Base-by-base conservation (phyloP, 2,797 vertebrate species). In the Arctocebus calabarensis region DNA sequence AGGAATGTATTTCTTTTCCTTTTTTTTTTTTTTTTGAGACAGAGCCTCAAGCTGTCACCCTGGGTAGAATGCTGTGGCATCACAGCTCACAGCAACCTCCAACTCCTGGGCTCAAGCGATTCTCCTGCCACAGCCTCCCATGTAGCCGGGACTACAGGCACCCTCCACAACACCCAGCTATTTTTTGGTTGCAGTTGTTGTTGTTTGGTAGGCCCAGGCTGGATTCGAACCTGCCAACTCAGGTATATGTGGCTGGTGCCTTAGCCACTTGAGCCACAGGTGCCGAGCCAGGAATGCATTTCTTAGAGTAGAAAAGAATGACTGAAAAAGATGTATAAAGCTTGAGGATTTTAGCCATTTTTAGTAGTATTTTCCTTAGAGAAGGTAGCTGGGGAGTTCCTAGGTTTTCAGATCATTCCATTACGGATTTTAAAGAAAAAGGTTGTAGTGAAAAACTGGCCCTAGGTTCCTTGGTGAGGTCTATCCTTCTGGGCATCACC, bases 291-390 rank as follows among this genome's bases (percentile, higher is more conserved):
- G 23, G 77, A n/a, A 83, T 16, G 81, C 61, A 92, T 68, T 85
- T 88, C 64, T 52, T 66, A 78, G 45, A 32, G 25, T 22, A 79
- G 52, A 73, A 84, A 82, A 61, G 25, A 61, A 75, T 12, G 45
- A 84, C 64, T 66, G 19, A 81, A 43, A 91, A 79, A 96, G 64
- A 57, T 57, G 90, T 81, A 78, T 17, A 48, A 87, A 27, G 8
- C 4, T 77, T 59, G 55, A 52, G 64, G 32, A 73, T 77, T 94
- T 57, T 9, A 64, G 59, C 87, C 25, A 37, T 52, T 96, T 96
- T 86, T 84, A 92, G 82, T 40, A 82, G 85, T 22, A 64, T 43
- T 93, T 96, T 17, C 68, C 40, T 75, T 75, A 89, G 43, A 91
- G 75, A 91, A 83, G 37, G 0, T 68, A 57, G 79, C 14, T 92